Percentiles rank a stretch among this genome's conserved stretches.
Evolutionary conservation across 2,888 invertebrate species (phyloP).

Genomic region (Automeris io): DNA sequence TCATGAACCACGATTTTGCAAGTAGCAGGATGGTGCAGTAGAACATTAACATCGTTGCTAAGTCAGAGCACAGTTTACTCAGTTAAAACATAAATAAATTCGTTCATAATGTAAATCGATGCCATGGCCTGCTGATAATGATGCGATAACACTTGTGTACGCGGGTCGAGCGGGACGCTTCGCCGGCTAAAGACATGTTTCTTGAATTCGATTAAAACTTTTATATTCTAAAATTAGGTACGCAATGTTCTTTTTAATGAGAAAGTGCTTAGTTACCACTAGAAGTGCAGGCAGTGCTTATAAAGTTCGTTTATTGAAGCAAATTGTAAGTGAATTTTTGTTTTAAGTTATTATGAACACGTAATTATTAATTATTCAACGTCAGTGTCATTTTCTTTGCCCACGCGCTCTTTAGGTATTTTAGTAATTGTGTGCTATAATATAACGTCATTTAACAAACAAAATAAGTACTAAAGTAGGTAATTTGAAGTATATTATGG

Average conservation of each 20-base stretch:
- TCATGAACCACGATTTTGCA: too few species aligned
- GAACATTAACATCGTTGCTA: conserved; percentile 33
- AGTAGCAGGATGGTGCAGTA: conserved; percentile 10
- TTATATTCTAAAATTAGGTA: conserved; percentile 2
- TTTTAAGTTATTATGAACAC: background rate
- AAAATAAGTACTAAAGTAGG: too few species aligned
- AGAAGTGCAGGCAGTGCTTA: conserved; percentile 43
- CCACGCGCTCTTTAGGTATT: too few species aligned
- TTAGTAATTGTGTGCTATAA: too few species aligned
- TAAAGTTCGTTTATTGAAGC: conserved; percentile 31
- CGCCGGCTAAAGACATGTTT: conserved; percentile 29
- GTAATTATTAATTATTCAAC: too few species aligned
- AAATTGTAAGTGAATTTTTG: conserved; percentile 43
- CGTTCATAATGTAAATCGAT: conserved; percentile 56
- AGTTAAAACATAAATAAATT: conserved; percentile 35
- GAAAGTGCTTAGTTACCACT: conserved; percentile 47
- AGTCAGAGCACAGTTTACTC: conserved; percentile 29
- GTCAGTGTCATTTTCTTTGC: too few species aligned
- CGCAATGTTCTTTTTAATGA: conserved; percentile 51
- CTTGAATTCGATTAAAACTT: conserved; percentile 10
- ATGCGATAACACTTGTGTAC: conserved; percentile 44
- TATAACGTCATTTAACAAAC: too few species aligned
- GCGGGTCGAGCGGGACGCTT: conserved; percentile 24
- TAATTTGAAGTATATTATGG: too few species aligned
- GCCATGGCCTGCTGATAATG: conserved; percentile 45